Evolutionary conservation across 2,797 vertebrate genomes (phyloP).

Genomic region (Amniataba percoides): DNA sequence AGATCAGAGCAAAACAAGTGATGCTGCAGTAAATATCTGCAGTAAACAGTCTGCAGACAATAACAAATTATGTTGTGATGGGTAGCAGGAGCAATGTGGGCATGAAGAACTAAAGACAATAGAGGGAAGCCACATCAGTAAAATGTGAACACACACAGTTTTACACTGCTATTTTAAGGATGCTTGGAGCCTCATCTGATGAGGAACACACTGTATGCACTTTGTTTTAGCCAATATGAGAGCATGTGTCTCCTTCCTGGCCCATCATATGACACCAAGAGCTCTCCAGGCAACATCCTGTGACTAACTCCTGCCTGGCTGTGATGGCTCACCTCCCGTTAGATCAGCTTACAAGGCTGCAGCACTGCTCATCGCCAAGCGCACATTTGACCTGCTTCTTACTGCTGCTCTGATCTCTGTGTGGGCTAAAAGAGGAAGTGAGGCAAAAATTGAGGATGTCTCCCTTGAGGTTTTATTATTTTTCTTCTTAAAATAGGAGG

Average conservation of each 20-base stretch:
- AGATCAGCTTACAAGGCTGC: conserved; percentile 32
- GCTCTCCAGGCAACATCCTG: conserved; percentile 65
- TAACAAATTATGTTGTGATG: conserved; percentile 3
- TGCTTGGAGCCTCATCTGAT: conserved; percentile 52
- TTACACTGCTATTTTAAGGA: conserved; percentile 27
- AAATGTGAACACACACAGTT: conserved; percentile 11
- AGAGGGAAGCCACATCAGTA: not conserved
- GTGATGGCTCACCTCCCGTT: conserved; percentile 19
- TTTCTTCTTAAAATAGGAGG: conserved; percentile 12
- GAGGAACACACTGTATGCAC: conserved; percentile 50
- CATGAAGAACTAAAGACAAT: conserved; percentile 1
- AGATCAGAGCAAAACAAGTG: not conserved
- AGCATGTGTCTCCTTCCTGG: conserved; percentile 53
- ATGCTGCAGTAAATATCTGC: conserved; percentile 5
- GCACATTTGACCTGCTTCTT: conserved; percentile 19
- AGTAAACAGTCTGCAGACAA: not conserved
- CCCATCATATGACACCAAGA: conserved; percentile 72
- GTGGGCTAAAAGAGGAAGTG: conserved; percentile 44
- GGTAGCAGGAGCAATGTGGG: not conserved
- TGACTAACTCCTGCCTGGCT: conserved; percentile 68
- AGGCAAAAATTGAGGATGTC: conserved; percentile 44
- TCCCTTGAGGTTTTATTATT: not conserved
- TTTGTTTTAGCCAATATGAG: conserved; percentile 23
- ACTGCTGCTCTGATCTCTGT: conserved; percentile 30
- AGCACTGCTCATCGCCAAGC: not conserved